phyloP scores from a whole-genome alignment of 2,113 vertebrate genomes.

The Ammodytes dubius region DNA sequence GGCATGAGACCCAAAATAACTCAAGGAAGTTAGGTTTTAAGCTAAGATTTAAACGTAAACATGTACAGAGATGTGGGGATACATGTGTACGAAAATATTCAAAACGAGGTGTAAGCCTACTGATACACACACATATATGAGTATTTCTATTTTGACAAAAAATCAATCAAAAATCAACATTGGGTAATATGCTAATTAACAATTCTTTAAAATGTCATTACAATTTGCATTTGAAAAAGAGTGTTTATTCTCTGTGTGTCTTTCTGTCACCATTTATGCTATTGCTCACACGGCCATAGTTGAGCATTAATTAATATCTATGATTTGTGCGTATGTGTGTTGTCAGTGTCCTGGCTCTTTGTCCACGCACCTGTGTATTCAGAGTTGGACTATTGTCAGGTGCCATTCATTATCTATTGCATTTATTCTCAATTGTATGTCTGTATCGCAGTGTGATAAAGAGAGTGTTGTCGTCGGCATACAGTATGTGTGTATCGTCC shows the following conservation, averaged over 20 bases:
- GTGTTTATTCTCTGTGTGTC: not conserved
- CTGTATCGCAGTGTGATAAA: not conserved
- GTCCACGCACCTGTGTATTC: too few species aligned
- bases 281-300: conserved; percentile 8
- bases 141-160: too few species aligned
- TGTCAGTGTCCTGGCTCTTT: not conserved
- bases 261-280: not conserved
- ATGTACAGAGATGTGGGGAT: not conserved
- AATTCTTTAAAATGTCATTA: too few species aligned
- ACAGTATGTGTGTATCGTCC: too few species aligned
- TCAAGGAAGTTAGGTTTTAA: not conserved
- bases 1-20: not conserved
- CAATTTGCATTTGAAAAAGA: too few species aligned
- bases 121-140: not conserved
- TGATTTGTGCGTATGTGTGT: not conserved
- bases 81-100: not conserved
- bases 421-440: not conserved
- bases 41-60: not conserved
- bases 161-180: too few species aligned
- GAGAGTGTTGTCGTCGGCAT: not conserved
- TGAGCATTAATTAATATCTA: not conserved
- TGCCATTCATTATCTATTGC: not conserved
- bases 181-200: too few species aligned
- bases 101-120: not conserved
- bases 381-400: not conserved